phyloP scores from a whole-genome alignment of 2,797 vertebrate genomes.

The Sebastes nivosus region DNA sequence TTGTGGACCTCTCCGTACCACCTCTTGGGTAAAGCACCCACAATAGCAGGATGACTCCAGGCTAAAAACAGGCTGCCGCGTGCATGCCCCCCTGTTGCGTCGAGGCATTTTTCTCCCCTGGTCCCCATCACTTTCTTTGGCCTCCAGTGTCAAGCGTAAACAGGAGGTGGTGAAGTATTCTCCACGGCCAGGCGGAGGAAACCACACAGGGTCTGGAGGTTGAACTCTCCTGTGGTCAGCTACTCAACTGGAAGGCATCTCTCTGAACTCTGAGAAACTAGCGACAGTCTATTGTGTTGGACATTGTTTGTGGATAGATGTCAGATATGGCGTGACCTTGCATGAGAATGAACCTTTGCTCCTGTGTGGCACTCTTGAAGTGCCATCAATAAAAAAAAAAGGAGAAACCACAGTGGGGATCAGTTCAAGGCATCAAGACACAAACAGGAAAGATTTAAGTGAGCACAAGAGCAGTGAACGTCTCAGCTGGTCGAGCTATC shows the following conservation, averaged over 20 bases:
- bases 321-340: slow-evolving; percentile 29
- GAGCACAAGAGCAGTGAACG: neutral
- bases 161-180: slow-evolving; percentile 70
- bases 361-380: slow-evolving; percentile 4
- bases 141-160: slow-evolving; percentile 58
- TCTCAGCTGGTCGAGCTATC: slow-evolving; percentile 17
- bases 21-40: slow-evolving; percentile 46
- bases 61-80: slow-evolving; percentile 51
- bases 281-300: slow-evolving; percentile 48
- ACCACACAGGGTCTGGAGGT: slow-evolving; percentile 55
- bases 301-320: slow-evolving; percentile 55
- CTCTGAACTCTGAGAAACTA: slow-evolving; percentile 38
- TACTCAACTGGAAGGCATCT: slow-evolving; percentile 49
- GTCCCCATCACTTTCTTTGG: slow-evolving; percentile 61
- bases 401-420: neutral
- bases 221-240: slow-evolving; percentile 60
- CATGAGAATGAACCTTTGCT: slow-evolving; percentile 20
- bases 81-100: slow-evolving; percentile 18
- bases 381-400: slow-evolving; percentile 16
- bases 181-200: slow-evolving; percentile 61
- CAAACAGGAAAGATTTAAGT: slow-evolving; percentile 47
- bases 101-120: slow-evolving; percentile 18
- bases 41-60: slow-evolving; percentile 70
- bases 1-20: neutral
- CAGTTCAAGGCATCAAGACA: slow-evolving; percentile 19